These are phyloP conservation scores for Macrobrachium nipponense DNA, from an alignment of 1,140 invertebrate genomes.

Conservation along the genomic window DNA sequence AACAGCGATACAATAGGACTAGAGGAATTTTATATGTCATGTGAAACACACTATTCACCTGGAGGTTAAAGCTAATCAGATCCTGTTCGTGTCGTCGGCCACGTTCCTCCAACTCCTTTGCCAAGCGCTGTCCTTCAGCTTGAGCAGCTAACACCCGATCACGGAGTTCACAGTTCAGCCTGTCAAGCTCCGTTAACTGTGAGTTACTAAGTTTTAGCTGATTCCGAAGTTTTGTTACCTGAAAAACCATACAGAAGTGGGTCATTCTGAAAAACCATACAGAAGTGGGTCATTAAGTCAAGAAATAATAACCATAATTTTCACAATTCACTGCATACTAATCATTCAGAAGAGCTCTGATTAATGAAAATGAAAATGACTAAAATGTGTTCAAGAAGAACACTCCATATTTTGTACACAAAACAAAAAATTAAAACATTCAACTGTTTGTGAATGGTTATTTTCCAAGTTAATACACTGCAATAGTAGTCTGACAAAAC, in stretches of 20 bases:
- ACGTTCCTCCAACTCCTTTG: conserved; percentile 56
- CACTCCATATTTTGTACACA: not conserved
- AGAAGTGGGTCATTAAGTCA: not conserved
- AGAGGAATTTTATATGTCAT: too few relatives aligned
- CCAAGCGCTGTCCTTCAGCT: conserved; percentile 40
- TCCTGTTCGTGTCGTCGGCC: conserved; percentile 55
- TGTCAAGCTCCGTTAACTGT: conserved; percentile 64
- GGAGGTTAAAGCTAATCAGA: conserved; percentile 60
- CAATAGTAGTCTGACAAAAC: too few relatives aligned
- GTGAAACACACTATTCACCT: conserved; percentile 28
- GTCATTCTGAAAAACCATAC: conserved; percentile 27
- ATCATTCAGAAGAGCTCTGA: too few relatives aligned
- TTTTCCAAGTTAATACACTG: too few relatives aligned
- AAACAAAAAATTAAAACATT: not conserved
- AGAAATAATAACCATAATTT: too few relatives aligned
- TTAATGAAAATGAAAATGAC: too few relatives aligned
- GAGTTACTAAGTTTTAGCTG: conserved; percentile 64
- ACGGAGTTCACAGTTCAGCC: conserved; percentile 62
- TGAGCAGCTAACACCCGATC: conserved; percentile 59
- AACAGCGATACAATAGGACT: too few relatives aligned
- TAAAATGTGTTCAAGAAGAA: too few relatives aligned
- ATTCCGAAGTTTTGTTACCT: conserved; percentile 64
- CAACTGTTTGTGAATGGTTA: not conserved
- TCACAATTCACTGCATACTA: too few relatives aligned
- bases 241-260: not conserved